A percentile compares a stretch with the other conserved stretches of the same genome.
Conservation (phyloP, 2,888 invertebrate genomes). For the Chironomus tentans region DNA sequence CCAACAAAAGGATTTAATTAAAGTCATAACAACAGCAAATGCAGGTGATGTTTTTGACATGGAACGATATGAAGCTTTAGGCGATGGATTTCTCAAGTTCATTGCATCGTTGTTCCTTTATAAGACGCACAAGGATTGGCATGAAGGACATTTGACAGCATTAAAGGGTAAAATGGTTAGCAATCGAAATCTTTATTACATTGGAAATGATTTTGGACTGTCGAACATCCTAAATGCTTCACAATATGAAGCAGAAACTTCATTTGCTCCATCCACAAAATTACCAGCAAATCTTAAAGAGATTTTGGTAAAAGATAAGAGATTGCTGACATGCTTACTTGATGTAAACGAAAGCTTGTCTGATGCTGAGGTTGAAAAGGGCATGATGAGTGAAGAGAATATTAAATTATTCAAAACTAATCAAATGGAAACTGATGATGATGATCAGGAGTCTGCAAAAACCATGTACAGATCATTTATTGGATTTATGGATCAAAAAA, state of each 20-base stretch:
- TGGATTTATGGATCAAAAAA: conserved; percentile 28
- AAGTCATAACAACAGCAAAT: conserved; percentile 50
- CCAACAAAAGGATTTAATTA: conserved; percentile 21
- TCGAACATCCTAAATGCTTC: conserved; percentile 47
- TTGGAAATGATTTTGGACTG: conserved; percentile 44
- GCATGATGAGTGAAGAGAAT: neutral
- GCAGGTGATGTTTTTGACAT: conserved; percentile 64
- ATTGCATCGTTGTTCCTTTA: conserved; percentile 60
- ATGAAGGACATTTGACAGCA: conserved; percentile 65
- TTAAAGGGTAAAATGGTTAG: conserved; percentile 60
- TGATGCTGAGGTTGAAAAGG: neutral
- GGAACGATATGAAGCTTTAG: conserved; percentile 74
- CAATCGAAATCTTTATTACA: conserved; percentile 76
- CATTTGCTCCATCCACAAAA: conserved; percentile 63
- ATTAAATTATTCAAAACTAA: neutral
- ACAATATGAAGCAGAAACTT: conserved; percentile 42
- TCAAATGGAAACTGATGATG: too few species aligned
- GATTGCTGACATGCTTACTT: conserved; percentile 6
- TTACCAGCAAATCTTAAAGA: conserved; percentile 45
- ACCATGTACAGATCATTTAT: too few species aligned
- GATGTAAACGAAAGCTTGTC: neutral
- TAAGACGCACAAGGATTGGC: conserved; percentile 51
- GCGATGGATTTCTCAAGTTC: conserved; percentile 77
- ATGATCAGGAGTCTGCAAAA: too few species aligned
- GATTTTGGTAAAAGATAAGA: conserved; percentile 31